These are phyloP conservation scores for Adelges cooleyi DNA, from an alignment of 1,140 invertebrate genomes.

Conservation along the genomic window DNA sequence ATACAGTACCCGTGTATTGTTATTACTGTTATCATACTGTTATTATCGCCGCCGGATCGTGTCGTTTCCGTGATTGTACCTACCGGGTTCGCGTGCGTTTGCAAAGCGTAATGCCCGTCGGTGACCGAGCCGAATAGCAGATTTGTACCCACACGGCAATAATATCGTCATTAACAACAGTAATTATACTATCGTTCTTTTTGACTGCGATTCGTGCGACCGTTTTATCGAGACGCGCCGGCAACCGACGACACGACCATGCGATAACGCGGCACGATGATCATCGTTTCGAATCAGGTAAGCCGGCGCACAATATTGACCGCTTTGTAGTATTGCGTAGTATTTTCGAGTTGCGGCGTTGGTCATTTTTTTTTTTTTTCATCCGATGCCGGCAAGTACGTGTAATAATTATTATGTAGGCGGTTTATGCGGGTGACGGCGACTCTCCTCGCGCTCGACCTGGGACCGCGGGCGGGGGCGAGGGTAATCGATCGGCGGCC, in stretches of 20 bases:
- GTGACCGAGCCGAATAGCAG: not conserved
- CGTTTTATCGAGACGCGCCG: not conserved
- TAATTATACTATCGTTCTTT: no score
- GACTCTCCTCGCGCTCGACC: not conserved
- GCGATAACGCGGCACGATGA: not conserved
- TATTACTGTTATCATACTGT: not conserved
- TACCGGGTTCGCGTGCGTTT: not conserved
- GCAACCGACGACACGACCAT: not conserved
- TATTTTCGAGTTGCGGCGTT: no score
- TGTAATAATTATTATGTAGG: no score
- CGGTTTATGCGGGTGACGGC: no score
- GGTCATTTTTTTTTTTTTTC: not conserved
- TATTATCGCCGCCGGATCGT: not conserved
- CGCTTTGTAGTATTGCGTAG: not conserved
- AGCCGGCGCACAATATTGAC: not conserved
- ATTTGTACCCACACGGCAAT: not conserved
- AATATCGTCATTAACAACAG: not conserved
- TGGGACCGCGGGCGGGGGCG: not conserved
- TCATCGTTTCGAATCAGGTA: not conserved
- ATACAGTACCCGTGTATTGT: not conserved
- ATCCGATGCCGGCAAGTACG: no score
- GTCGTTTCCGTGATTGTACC: not conserved
- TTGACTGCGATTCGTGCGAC: no score
- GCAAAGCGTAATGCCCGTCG: not conserved
- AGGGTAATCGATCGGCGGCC: constrained; percentile 6